Percentiles rank a stretch among this genome's conserved stretches.
Evolutionary conservation across 2,797 vertebrate species (phyloP).

Genomic region (Enteromius afrohamiltoni): DNA sequence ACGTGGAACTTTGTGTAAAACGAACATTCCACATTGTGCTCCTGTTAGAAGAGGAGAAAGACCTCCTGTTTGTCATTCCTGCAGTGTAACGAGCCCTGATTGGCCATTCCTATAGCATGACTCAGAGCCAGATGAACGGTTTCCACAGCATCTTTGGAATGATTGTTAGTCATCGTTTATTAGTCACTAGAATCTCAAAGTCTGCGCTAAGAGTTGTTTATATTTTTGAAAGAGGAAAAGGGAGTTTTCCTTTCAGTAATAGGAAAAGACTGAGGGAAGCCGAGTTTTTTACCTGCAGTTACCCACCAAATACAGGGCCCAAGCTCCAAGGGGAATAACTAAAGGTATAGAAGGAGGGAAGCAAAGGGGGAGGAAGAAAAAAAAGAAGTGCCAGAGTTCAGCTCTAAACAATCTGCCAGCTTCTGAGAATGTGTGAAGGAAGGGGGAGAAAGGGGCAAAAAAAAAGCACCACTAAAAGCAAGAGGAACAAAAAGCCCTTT

Average conservation of each 20-base stretch:
- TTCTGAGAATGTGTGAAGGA: conserved; percentile 61
- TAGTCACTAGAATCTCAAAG: conserved; percentile 18
- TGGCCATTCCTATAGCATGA: conserved; percentile 58
- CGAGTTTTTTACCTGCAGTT: conserved; percentile 48
- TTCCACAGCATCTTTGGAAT: conserved; percentile 49
- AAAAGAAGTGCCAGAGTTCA: conserved; percentile 54
- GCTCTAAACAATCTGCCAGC: conserved; percentile 59
- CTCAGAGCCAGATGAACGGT: conserved; percentile 47
- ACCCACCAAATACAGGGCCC: background rate
- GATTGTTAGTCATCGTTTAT: conserved; percentile 48
- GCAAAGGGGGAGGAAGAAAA: conserved; percentile 24
- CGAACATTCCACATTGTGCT: conserved; percentile 56
- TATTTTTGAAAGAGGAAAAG: conserved; percentile 30
- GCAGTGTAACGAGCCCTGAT: conserved; percentile 49
- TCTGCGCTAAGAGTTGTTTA: conserved; percentile 23
- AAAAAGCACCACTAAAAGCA: conserved; percentile 38
- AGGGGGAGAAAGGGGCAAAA: conserved; percentile 44
- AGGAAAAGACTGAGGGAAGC: conserved; percentile 17
- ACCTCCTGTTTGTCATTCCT: conserved; percentile 47
- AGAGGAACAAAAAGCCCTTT: conserved; percentile 68
- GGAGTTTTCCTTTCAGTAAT: conserved; percentile 29
- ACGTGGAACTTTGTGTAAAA: conserved; percentile 46
- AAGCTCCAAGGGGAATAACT: conserved; percentile 22
- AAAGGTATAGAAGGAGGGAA: conserved; percentile 5
- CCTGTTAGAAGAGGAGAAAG: conserved; percentile 55